These are phyloP conservation scores for Samia ricini DNA, from an alignment of 1,140 invertebrate species.

Conservation along the genomic window DNA sequence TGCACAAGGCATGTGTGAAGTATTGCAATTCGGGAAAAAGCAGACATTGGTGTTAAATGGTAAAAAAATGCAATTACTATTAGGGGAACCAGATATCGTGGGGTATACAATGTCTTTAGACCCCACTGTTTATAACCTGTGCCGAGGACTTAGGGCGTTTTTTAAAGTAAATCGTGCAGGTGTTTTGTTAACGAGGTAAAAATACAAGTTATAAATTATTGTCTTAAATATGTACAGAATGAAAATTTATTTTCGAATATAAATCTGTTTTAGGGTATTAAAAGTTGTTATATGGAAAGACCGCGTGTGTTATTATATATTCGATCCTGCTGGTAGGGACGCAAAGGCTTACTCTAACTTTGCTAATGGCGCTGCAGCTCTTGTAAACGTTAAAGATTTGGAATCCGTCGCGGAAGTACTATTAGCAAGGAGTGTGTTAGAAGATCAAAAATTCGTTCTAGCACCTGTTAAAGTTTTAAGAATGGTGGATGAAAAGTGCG, in stretches of 20 bases:
- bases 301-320: slow-evolving; percentile 75
- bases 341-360: slow-evolving; percentile 60
- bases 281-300: slow-evolving; percentile 77
- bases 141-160: slow-evolving; percentile 76
- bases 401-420: slow-evolving; percentile 69
- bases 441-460: slow-evolving; percentile 75
- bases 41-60: slow-evolving; percentile 61
- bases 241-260: slow-evolving; percentile 17
- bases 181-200: slow-evolving; percentile 67
- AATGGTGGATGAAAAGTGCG: slow-evolving; percentile 62
- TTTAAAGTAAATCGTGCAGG: slow-evolving; percentile 72
- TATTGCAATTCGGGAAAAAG: slow-evolving; percentile 66
- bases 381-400: slow-evolving; percentile 74
- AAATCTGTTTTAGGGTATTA: slow-evolving; percentile 42
- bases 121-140: slow-evolving; percentile 75
- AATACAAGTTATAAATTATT: neutral
- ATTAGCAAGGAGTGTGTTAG: slow-evolving; percentile 69
- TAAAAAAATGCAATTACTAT: slow-evolving; percentile 61
- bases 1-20: slow-evolving; percentile 69
- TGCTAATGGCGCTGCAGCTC: slow-evolving; percentile 65
- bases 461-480: slow-evolving; percentile 69
- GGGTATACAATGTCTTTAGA: slow-evolving; percentile 71
- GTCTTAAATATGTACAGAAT: too few relatives aligned
- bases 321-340: slow-evolving; percentile 74
- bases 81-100: slow-evolving; percentile 65